These are phyloP conservation scores for Crypturellus tataupa DNA, from an alignment of 2,797 vertebrate genomes.

Conservation along the genomic window DNA sequence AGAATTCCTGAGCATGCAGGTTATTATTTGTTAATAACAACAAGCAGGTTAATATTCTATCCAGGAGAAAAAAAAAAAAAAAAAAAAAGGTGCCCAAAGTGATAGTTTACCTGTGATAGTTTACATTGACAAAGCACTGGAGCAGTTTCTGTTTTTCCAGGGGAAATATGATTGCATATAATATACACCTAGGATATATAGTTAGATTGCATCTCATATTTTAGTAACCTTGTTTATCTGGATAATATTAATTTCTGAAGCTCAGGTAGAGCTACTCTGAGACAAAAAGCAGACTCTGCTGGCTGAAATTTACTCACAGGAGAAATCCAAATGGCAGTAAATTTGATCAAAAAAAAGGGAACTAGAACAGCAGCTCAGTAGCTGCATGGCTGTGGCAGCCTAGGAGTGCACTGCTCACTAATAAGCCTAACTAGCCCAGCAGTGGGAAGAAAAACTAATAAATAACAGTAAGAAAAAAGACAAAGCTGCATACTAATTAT, in stretches of 20 bases:
- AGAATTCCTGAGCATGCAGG: background rate
- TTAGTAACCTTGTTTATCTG: background rate
- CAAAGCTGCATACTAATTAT: background rate
- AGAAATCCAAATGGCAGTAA: background rate
- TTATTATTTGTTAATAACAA: too few relatives aligned
- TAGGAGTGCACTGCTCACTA: background rate
- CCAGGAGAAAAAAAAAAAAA: background rate
- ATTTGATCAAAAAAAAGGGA: background rate
- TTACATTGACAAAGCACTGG: background rate
- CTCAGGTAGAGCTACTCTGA: background rate
- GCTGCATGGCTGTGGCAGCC: background rate
- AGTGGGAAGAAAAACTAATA: background rate
- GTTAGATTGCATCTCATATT: background rate
- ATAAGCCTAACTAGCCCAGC: background rate
- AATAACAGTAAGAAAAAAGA: background rate
- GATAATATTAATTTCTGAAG: background rate
- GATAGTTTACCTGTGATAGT: background rate
- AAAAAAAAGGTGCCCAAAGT: background rate
- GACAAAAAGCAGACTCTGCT: rapidly evolving
- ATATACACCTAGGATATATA: background rate
- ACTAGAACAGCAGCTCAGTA: background rate
- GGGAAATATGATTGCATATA: background rate
- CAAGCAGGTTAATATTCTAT: background rate
- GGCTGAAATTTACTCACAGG: background rate
- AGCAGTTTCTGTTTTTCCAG: background rate